Conservation (phyloP, 2,113 vertebrate species). For the Lethenteron camtschaticum region DNA sequence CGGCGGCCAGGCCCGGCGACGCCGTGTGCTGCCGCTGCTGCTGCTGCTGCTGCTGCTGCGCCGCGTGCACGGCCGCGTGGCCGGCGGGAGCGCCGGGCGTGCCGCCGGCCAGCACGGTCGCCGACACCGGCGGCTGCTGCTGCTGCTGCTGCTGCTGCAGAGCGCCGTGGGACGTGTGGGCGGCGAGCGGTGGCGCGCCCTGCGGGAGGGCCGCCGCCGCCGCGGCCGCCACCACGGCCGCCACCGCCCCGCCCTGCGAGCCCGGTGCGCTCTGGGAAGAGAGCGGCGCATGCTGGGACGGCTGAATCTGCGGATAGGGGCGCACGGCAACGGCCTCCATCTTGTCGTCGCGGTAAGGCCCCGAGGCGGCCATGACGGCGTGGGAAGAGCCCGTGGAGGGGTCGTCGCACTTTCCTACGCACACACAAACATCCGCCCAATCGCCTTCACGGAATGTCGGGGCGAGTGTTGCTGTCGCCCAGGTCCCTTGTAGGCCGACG, state of each 20-base stretch:
- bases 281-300: neutral
- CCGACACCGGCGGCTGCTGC: neutral
- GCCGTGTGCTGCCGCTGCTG: no score
- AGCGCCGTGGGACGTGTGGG: neutral
- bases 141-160: neutral
- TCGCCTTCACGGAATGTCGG: no score
- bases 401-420: no score
- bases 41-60: no score
- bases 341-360: constrained; percentile 2
- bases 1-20: no score
- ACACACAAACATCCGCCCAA: no score
- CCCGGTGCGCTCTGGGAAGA: neutral
- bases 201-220: neutral
- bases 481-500: no score
- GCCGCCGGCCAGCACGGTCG: neutral
- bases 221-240: neutral
- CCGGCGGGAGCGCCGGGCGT: no score
- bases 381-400: no score
- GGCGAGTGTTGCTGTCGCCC: no score
- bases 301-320: neutral
- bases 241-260: neutral
- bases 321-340: neutral
- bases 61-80: no score
- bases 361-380: no score
- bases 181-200: neutral